phyloP scores from a whole-genome alignment of 2,797 vertebrate genomes.

The Ataeniobius toweri region DNA sequence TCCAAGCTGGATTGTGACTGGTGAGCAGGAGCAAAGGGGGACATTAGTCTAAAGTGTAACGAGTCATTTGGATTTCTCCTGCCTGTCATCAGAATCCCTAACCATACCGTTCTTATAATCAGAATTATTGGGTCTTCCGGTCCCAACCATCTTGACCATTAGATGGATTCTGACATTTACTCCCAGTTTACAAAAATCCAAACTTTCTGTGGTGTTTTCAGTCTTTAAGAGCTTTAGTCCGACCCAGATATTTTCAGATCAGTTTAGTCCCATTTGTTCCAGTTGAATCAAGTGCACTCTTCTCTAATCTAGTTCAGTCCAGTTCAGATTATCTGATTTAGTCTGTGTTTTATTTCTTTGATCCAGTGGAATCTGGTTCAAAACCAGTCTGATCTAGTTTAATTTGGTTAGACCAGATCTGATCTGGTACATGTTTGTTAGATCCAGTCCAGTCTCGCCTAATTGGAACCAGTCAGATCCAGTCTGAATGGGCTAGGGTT shows the following conservation, averaged over 20 bases:
- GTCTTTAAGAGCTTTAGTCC: background rate
- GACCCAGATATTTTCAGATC: background rate
- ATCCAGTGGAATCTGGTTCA: background rate
- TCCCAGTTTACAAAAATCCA: background rate
- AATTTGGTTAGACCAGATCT: background rate
- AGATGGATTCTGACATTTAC: background rate
- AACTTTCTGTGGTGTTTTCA: background rate
- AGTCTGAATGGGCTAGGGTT: background rate
- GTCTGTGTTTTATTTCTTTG: background rate
- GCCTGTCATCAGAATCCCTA: too few relatives aligned
- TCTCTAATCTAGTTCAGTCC: background rate
- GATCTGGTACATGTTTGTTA: background rate
- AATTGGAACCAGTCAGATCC: background rate
- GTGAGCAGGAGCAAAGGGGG: background rate
- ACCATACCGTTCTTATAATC: background rate
- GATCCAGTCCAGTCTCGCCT: background rate
- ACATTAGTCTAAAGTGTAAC: background rate
- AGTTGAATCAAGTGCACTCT: background rate
- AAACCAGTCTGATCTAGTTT: background rate
- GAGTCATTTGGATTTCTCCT: background rate
- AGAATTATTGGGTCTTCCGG: background rate
- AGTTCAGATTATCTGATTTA: background rate
- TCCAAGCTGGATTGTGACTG: background rate
- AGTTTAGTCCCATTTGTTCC: background rate
- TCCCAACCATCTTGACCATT: background rate